These are phyloP conservation scores for Pholis gunnellus DNA, from an alignment of 2,113 vertebrate genomes.

Conservation along the genomic window DNA sequence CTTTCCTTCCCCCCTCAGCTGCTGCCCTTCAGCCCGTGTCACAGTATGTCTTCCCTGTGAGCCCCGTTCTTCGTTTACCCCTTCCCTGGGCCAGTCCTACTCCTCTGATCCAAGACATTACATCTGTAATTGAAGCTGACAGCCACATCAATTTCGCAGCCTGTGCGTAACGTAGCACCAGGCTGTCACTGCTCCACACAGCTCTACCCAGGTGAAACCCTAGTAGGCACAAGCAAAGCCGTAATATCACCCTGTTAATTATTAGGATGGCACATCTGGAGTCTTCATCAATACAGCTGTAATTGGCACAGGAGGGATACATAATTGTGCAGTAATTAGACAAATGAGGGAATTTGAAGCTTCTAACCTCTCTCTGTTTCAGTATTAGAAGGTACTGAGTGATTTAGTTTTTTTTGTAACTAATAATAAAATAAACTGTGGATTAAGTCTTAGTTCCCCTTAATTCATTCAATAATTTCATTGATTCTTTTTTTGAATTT, in stretches of 20 bases:
- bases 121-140: constrained; percentile 71
- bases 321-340: constrained; percentile 60
- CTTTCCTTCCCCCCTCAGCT: background rate
- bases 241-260: constrained; percentile 53
- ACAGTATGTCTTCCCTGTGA: constrained; percentile 1
- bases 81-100: background rate
- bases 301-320: constrained; percentile 61
- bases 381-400: constrained; percentile 4
- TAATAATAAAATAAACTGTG: too few relatives aligned
- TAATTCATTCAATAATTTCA: too few relatives aligned
- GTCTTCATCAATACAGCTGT: constrained; percentile 59
- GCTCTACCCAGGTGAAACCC: constrained; percentile 38
- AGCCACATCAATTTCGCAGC: constrained; percentile 63
- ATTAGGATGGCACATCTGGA: constrained; percentile 57
- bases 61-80: background rate
- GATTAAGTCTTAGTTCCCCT: too few relatives aligned
- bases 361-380: constrained; percentile 46
- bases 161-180: constrained; percentile 41
- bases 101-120: constrained; percentile 45
- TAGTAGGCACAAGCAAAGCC: constrained; percentile 19
- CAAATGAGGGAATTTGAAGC: constrained; percentile 58
- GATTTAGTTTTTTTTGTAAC: constrained; percentile 28
- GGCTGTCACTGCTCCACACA: constrained; percentile 26
- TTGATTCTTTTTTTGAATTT: too few relatives aligned
- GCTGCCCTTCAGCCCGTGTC: background rate